These are phyloP conservation scores for Columbina picui DNA, from an alignment of 2,113 vertebrate species.

Conservation along the genomic window DNA sequence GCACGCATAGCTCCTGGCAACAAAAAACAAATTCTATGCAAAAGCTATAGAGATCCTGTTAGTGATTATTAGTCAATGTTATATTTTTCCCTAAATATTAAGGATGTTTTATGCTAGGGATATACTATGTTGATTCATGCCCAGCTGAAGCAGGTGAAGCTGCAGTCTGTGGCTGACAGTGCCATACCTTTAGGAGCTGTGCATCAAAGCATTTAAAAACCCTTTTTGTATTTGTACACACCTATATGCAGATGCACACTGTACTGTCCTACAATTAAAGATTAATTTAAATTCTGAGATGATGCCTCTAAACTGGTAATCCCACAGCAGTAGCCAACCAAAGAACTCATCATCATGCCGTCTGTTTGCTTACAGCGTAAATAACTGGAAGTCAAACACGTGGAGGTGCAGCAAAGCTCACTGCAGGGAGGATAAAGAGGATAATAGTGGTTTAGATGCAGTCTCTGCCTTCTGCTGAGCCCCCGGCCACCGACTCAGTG, in stretches of 20 bases:
- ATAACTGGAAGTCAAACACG: neutral
- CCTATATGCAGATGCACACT: neutral
- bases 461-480: neutral
- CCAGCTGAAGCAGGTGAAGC: neutral
- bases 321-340: neutral
- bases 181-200: neutral
- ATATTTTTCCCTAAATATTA: neutral
- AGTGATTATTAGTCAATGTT: neutral
- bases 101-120: neutral
- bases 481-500: neutral
- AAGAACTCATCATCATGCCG: neutral
- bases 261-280: neutral
- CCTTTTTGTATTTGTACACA: neutral
- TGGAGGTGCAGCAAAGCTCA: neutral
- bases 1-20: neutral
- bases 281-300: neutral
- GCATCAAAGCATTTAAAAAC: neutral
- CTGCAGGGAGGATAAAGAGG: neutral
- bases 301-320: neutral
- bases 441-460: fast-evolving
- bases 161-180: neutral
- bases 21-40: neutral
- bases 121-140: neutral
- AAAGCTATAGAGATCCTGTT: neutral
- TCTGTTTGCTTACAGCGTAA: neutral